Percentiles rank a stretch among this genome's conserved stretches.
Evolutionary conservation across 2,888 invertebrate species (phyloP).

Genomic region (Cheilosia grossa): DNA sequence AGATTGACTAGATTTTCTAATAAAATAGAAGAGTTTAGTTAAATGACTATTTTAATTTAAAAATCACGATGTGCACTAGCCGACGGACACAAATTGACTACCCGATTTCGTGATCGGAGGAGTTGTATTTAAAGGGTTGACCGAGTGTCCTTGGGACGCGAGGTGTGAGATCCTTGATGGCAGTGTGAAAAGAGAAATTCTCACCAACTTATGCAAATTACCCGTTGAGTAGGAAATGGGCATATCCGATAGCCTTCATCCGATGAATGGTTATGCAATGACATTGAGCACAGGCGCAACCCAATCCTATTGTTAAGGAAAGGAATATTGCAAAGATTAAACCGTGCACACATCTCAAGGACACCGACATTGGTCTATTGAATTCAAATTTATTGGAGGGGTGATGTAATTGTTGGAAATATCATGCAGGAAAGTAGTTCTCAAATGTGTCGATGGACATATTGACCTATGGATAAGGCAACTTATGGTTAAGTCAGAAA

Average conservation of each 20-base stretch:
- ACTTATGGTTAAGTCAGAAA: too few relatives aligned
- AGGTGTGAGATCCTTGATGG: slow-evolving; percentile 36
- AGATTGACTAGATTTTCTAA: slow-evolving; percentile 8
- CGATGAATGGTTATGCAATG: slow-evolving; percentile 33
- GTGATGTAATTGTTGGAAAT: too few relatives aligned
- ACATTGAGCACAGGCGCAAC: neutral
- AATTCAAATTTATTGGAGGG: too few relatives aligned
- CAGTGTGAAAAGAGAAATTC: slow-evolving; percentile 64
- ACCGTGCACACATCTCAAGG: too few relatives aligned
- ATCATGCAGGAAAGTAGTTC: too few relatives aligned
- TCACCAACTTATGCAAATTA: slow-evolving; percentile 42
- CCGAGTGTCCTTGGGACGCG: slow-evolving; percentile 30
- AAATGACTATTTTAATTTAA: slow-evolving; percentile 1
- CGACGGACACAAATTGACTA: neutral
- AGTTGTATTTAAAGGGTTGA: slow-evolving; percentile 35
- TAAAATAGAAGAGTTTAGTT: neutral
- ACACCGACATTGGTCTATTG: too few relatives aligned
- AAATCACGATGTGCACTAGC: neutral
- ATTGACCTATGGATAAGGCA: too few relatives aligned
- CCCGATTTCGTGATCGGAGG: neutral
- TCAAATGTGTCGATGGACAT: too few relatives aligned
- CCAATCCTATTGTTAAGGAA: neutral
- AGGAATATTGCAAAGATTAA: neutral
- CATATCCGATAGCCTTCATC: neutral
- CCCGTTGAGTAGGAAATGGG: neutral